phyloP scores from a whole-genome alignment of 2,888 invertebrate species.

The Thecophora atra region DNA sequence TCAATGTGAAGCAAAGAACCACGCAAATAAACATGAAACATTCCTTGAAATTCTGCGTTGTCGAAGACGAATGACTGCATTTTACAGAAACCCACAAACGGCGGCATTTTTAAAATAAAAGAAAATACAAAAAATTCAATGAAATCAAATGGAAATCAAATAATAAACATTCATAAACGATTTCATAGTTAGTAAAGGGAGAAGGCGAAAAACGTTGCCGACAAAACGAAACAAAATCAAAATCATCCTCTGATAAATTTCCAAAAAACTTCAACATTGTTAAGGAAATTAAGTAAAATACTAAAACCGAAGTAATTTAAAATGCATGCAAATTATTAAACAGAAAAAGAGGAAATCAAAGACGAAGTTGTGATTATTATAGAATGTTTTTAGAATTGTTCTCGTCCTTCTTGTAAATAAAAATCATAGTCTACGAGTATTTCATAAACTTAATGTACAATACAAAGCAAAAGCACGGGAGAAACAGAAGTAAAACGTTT shows the following conservation, averaged over 20 bases:
- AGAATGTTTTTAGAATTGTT: slow-evolving; percentile 16
- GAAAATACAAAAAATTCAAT: slow-evolving; percentile 37
- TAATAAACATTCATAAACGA: slow-evolving; percentile 30
- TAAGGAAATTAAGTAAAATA: not conserved
- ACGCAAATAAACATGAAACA: slow-evolving; percentile 6
- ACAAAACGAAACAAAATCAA: not conserved
- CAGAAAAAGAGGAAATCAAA: not conserved
- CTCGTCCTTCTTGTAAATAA: slow-evolving; percentile 26
- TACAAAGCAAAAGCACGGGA: not conserved
- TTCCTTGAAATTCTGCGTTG: slow-evolving; percentile 28
- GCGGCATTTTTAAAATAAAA: slow-evolving; percentile 12
- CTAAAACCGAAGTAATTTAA: not conserved
- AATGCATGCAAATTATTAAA: slow-evolving; percentile 15
- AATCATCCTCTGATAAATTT: not conserved
- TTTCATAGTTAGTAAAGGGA: slow-evolving; percentile 16
- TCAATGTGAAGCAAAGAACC: slow-evolving; percentile 19
- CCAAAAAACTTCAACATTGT: not conserved
- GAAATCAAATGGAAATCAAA: slow-evolving; percentile 34
- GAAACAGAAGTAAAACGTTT: not conserved
- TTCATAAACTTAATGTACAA: not conserved
- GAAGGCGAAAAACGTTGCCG: not conserved
- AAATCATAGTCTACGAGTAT: not conserved
- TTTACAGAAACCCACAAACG: slow-evolving; percentile 6
- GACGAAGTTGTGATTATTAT: slow-evolving; percentile 36
- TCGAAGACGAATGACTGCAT: not conserved